Conservation (phyloP, 2,113 vertebrate species). For the Gallinago jamesoni region DNA sequence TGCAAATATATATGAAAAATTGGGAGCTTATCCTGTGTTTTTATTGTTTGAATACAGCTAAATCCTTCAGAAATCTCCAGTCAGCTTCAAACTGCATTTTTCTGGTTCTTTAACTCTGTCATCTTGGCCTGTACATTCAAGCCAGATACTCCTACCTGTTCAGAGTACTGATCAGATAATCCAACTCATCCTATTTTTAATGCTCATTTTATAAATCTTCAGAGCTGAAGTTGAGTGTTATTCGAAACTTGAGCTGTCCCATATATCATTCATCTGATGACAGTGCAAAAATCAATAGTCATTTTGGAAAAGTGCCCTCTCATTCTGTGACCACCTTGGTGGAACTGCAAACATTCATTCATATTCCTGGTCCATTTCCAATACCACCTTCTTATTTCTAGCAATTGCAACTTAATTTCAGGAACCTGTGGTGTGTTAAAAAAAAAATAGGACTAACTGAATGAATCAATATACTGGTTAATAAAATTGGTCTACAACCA, state of each 20-base stretch:
- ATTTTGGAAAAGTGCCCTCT: slow-evolving; percentile 33
- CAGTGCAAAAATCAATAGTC: slow-evolving; percentile 21
- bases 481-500: slow-evolving; percentile 47
- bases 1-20: neutral
- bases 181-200: neutral
- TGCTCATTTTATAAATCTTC: slow-evolving; percentile 13
- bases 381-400: slow-evolving; percentile 15
- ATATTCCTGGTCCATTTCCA: slow-evolving; percentile 30
- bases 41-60: neutral
- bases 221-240: neutral
- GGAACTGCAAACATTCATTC: slow-evolving; percentile 37
- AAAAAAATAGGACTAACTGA: slow-evolving; percentile 11
- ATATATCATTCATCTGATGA: neutral
- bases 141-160: neutral
- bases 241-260: neutral
- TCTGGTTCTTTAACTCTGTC: neutral
- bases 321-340: slow-evolving; percentile 28
- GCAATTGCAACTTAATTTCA: slow-evolving; percentile 56
- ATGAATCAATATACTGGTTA: slow-evolving; percentile 36
- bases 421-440: slow-evolving; percentile 29
- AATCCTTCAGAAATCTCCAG: neutral
- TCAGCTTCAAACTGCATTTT: neutral
- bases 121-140: neutral
- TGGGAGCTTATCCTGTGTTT: neutral
- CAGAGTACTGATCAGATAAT: slow-evolving; percentile 3